Base-by-base conservation (phyloP, 2,113 vertebrate species). In the Monarcha castaneiventris region DNA sequence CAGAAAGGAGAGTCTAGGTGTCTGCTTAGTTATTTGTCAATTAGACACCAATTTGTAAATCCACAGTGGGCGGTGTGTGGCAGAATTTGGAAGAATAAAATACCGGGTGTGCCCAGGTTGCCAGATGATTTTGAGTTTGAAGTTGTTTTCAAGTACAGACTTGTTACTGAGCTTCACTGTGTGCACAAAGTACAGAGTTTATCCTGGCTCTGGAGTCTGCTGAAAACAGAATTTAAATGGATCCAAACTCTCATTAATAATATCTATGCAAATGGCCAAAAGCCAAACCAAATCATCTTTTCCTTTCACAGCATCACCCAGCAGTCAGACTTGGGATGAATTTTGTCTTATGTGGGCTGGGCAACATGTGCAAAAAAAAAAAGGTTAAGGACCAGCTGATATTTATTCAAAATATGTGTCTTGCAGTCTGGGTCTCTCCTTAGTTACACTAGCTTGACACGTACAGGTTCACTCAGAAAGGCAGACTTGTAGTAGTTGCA, bases 31-130 rank as follows among this genome's bases (percentile, higher is more conserved):
- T 91, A 61, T 83, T 84, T 84, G 79, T 33, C 64, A 94, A 89
- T 93, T 90, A 91, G 82, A 41, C 52, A 63, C 32, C 75, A 86
- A 90, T 95, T 95, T 93, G 93, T 95, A 94, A 80, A 86, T 52
- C 59, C 55, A 25, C 67, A 67, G 71, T 88, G 67, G 93, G 91
- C 0, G 11, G 51, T 81, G 68, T 35, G 27, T 71, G 85, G 79
- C 76, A 86, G 56, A 86, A 80, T 35, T 23, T 84, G 49, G 84
- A 88, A 30, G 7, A 81, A 16, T 77, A 84, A 79, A 89, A 64
- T 39, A 64, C 32, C 0, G 3, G 92, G 86, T 92, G 93, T 89
- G 88, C 64, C 92, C 68, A 46, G 43, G 55, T 69, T 95, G 83
- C 46, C 75, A 32, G 52, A 67, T 84, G 64, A 86, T 39, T 86